These are phyloP conservation scores for Bovichtus diacanthus DNA, from an alignment of 2,797 vertebrate genomes.

Conservation along the genomic window DNA sequence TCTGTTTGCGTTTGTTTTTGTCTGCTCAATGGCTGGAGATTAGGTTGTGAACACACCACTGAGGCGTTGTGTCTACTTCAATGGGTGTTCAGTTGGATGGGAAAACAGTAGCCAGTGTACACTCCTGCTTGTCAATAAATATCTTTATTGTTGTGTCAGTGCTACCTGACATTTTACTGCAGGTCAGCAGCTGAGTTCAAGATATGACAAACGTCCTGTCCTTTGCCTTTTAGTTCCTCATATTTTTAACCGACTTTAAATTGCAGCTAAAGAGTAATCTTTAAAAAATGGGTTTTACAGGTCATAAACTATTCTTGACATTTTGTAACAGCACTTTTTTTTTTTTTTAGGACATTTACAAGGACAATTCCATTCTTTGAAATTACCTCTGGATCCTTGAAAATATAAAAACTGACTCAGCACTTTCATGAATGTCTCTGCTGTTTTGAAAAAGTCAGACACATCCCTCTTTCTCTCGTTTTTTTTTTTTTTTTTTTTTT, in stretches of 20 bases:
- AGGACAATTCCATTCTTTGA: conserved; percentile 18
- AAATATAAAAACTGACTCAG: conserved; percentile 28
- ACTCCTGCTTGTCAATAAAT: conserved; percentile 21
- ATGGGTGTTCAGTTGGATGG: conserved; percentile 33
- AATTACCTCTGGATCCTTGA: conserved; percentile 10
- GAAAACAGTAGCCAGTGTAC: conserved; percentile 53
- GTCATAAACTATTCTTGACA: conserved; percentile 17
- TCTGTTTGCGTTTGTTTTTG: conserved; percentile 63
- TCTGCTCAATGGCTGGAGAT: conserved; percentile 48
- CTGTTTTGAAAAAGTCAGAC: conserved; percentile 16
- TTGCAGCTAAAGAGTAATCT: no score
- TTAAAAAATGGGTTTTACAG: conserved; percentile 7
- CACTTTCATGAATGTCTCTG: conserved; percentile 1
- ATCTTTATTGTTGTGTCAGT: conserved; percentile 17
- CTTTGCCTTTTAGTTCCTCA: not conserved
- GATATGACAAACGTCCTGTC: not conserved
- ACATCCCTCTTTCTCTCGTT: not conserved
- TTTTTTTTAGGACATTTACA: not conserved
- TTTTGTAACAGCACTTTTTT: not conserved
- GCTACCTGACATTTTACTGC: not conserved
- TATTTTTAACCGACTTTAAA: not conserved
- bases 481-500: not conserved
- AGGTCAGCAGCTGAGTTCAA: not conserved
- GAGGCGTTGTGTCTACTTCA: conserved; percentile 34
- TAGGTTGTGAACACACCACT: conserved; percentile 55